phyloP scores from a whole-genome alignment of 2,888 invertebrate species.

The Ennomos erosarius region DNA sequence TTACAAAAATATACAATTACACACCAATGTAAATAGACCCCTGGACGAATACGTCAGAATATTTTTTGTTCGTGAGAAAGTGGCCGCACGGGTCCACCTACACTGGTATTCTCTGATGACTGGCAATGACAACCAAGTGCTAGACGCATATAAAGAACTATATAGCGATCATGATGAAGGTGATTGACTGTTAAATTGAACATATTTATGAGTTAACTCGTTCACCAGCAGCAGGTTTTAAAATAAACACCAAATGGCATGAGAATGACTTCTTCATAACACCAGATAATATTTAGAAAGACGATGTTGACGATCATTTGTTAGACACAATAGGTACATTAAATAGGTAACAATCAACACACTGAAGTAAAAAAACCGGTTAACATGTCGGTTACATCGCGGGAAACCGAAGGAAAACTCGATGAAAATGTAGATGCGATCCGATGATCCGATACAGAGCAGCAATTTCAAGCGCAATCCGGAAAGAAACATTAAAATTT shows the following conservation, averaged over 20 bases:
- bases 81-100: slow-evolving; percentile 34
- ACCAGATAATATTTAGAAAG: slow-evolving; percentile 12
- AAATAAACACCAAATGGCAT: slow-evolving; percentile 2
- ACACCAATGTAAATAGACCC: slow-evolving; percentile 43
- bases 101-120: slow-evolving; percentile 46
- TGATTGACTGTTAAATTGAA: slow-evolving; percentile 14
- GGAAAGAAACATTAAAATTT: background rate
- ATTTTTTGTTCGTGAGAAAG: slow-evolving; percentile 32
- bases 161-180: slow-evolving; percentile 12
- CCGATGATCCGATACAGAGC: slow-evolving; percentile 33
- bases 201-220: slow-evolving; percentile 1
- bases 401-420: slow-evolving; percentile 43
- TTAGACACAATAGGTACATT: slow-evolving; percentile 24
- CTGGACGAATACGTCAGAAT: slow-evolving; percentile 25
- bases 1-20: slow-evolving; percentile 33
- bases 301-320: slow-evolving; percentile 17
- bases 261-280: slow-evolving; percentile 16
- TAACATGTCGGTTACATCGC: slow-evolving; percentile 43
- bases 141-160: slow-evolving; percentile 44
- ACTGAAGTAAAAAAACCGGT: slow-evolving; percentile 42
- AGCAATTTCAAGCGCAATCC: slow-evolving; percentile 13
- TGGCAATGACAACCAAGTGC: slow-evolving; percentile 48
- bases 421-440: slow-evolving; percentile 39
- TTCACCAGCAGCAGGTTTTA: slow-evolving; percentile 3
- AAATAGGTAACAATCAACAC: slow-evolving; percentile 24